Evolutionary conservation across 2,113 vertebrate species (phyloP), one percentile per base, ranked within the genome.

Genomic region (Eulemur macaco): DNA sequence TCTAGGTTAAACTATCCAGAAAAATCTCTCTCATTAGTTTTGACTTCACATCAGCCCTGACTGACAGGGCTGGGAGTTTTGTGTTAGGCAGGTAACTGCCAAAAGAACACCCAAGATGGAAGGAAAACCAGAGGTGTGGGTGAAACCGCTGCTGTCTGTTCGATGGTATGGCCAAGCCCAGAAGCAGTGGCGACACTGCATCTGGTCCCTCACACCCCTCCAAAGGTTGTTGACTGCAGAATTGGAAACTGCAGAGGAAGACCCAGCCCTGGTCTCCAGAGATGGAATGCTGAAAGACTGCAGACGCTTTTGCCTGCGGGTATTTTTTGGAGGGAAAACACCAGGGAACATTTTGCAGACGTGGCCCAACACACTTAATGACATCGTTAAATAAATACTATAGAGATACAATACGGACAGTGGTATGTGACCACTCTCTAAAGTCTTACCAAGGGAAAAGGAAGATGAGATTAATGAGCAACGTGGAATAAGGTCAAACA

Each of bases 261-360:
- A 23, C 8, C 18, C 2, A 0, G 18, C 0, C 0, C 25, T 27
- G 27, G 13, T 60, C 2, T 52, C 47, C 69, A 29, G 17, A 14
- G 68, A 29, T 3, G 37, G 60, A 20, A 42, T 34, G 27, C 42
- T 9, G 45, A 21, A 34, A 27, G 37, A 20, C 29, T 25, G 34
- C 18, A 9, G 27, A 2, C 21, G 4, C 6, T 74, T 90, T 83
- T 74, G 25, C 85, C n/a, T 42, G 74, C 77, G 80, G 73, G 34
- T 52, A 39, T 18, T 74, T 93, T 86, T 64, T 56, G 66, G 47
- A 88, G 58, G 56, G 31, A 47, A 42, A 80, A 20, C 52, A n/a
- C 45, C 58, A 42, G 64, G 56, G 66, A 76, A 88, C 74, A 64
- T 69, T 69, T 83, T 2, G 52, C 52, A 71, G 42, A 42, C 3